A percentile compares a stretch with the other conserved stretches of the same genome.
phyloP scores from a whole-genome alignment of 1,140 invertebrate genomes.

The Drosophila athabasca region DNA sequence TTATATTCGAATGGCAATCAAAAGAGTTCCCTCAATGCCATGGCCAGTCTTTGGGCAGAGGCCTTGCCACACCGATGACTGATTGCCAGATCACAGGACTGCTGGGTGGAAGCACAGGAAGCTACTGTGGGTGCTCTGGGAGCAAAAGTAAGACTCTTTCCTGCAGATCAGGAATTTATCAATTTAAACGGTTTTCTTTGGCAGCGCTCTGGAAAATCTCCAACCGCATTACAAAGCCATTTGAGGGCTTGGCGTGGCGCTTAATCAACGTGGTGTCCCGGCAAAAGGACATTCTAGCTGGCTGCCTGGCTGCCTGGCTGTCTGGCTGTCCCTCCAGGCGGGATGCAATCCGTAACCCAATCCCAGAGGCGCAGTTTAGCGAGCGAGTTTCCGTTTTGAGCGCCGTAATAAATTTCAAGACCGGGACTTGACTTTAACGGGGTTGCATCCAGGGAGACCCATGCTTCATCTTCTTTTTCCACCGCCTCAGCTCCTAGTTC shows the following conservation, averaged over 20 bases:
- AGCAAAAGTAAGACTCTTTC: constrained; percentile 3
- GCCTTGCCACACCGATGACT: too few relatives aligned
- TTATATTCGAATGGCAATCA: too few relatives aligned
- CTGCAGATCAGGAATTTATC: constrained; percentile 39
- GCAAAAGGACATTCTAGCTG: constrained; percentile 45
- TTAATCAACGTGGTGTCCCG: constrained; percentile 39
- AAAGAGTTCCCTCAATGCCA: too few relatives aligned
- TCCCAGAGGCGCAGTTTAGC: constrained; percentile 76
- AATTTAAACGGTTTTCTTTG: constrained; percentile 35
- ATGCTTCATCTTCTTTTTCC: constrained; percentile 43
- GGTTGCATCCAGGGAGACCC: constrained; percentile 30
- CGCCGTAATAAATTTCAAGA: constrained; percentile 73
- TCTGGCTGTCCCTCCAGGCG: constrained; percentile 14
- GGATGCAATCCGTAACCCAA: constrained; percentile 45
- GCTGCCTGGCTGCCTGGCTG: constrained; percentile 12
- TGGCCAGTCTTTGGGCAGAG: too few relatives aligned
- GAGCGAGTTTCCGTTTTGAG: constrained; percentile 69
- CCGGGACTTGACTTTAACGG: constrained; percentile 57
- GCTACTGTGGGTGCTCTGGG: background rate
- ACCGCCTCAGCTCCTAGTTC: background rate
- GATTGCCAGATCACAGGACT: too few relatives aligned
- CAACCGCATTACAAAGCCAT: constrained; percentile 52
- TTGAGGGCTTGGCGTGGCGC: constrained; percentile 42
- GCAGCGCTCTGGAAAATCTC: constrained; percentile 4
- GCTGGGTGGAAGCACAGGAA: too few relatives aligned